phyloP scores from a whole-genome alignment of 2,113 vertebrate species.

The Hyaena hyaena region DNA sequence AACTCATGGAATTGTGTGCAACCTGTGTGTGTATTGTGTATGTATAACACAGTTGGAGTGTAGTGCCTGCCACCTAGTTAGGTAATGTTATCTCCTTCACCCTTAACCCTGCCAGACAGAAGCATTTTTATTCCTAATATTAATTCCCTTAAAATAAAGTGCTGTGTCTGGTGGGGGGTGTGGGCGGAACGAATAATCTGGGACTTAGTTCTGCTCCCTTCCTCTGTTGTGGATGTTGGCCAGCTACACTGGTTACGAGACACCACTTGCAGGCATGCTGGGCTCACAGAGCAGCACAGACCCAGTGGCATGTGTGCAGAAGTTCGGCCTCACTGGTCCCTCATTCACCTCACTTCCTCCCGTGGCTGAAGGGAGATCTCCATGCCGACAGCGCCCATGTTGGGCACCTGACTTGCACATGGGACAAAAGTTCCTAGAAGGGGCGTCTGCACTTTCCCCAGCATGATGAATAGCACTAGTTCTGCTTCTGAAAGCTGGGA shows the following conservation, averaged over 20 bases:
- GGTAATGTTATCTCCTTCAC: background rate
- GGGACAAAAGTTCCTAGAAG: constrained; percentile 59
- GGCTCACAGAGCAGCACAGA: fast-evolving
- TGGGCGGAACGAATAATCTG: background rate
- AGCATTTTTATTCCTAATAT: constrained; percentile 28
- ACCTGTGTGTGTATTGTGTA: background rate
- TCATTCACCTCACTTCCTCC: background rate
- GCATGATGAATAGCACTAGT: constrained; percentile 75
- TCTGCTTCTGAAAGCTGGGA: constrained; percentile 76
- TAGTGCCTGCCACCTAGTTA: background rate
- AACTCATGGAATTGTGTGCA: background rate
- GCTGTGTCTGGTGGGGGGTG: background rate
- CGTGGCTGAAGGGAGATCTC: background rate
- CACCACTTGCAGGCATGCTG: background rate
- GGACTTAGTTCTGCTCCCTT: background rate
- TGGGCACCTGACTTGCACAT: constrained; percentile 18
- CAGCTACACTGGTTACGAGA: background rate
- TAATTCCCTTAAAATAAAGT: constrained; percentile 26
- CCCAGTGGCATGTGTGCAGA: background rate
- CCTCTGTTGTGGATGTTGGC: background rate
- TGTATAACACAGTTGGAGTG: background rate
- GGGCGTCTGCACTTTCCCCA: background rate
- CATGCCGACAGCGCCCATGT: background rate
- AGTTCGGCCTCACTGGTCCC: background rate
- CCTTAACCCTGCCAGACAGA: background rate